These are phyloP conservation scores for Botrylloides violaceus DNA, from an alignment of 23 tunicate species.

Conservation along the genomic window DNA sequence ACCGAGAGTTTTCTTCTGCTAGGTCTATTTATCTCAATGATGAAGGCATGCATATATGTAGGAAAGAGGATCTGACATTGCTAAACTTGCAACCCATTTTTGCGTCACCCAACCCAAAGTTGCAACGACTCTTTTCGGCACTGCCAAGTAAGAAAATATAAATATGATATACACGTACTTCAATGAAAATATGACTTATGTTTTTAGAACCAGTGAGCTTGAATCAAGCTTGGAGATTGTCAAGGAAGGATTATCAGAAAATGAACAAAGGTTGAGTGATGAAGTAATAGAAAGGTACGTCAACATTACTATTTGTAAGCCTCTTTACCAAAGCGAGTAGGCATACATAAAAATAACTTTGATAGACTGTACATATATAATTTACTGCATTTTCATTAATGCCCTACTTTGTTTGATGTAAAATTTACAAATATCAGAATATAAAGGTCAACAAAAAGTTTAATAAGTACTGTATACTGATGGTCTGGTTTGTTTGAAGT, in stretches of 20 bases:
- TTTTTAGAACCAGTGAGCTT: conserved; percentile 15
- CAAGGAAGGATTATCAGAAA: conserved; percentile 21
- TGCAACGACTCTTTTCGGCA: conserved; percentile 12
- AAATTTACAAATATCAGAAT: no score
- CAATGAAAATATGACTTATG: background rate
- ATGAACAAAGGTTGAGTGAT: conserved; percentile 33
- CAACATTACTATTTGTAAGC: no score
- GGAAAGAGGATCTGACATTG: conserved; percentile 20
- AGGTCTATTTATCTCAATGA: no score
- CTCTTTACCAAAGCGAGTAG: no score
- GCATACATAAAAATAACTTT: no score
- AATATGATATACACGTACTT: background rate
- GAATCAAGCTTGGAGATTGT: conserved; percentile 28
- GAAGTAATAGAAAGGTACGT: conserved; percentile 50
- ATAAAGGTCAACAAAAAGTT: no score
- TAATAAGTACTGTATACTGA: no score
- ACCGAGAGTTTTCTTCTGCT: no score
- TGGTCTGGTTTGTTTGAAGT: no score
- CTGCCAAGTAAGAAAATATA: conserved; percentile 8
- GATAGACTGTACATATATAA: no score
- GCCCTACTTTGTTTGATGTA: no score
- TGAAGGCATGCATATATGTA: no score
- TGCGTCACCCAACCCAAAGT: conserved; percentile 9
- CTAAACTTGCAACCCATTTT: conserved; percentile 9
- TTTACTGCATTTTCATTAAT: background rate